These are phyloP conservation scores for Mycetomoellerius zeteki DNA, from an alignment of 1,140 invertebrate genomes.

Conservation along the genomic window DNA sequence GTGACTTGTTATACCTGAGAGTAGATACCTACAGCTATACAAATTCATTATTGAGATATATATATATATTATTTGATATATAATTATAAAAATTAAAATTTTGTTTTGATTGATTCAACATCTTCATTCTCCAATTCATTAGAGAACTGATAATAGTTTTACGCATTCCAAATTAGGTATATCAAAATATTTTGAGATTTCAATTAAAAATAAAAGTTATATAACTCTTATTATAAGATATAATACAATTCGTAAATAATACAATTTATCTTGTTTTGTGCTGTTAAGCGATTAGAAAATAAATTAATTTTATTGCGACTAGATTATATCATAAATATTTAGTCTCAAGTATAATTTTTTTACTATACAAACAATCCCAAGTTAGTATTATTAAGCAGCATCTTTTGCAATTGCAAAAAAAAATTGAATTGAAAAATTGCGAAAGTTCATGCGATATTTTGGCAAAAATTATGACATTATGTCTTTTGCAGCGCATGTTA, in stretches of 20 bases:
- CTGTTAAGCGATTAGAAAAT: background rate
- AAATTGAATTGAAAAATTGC: background rate
- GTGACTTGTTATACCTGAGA: background rate
- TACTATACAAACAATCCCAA: background rate
- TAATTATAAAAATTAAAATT: background rate
- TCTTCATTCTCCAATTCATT: too few relatives aligned
- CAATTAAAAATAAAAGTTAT: background rate
- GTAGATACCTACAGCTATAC: background rate
- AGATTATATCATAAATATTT: background rate
- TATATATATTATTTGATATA: background rate
- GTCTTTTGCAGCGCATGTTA: background rate
- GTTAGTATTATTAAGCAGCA: conserved; percentile 18
- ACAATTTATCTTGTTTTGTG: background rate
- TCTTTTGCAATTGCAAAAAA: conserved; percentile 19
- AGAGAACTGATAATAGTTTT: background rate
- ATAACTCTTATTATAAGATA: background rate
- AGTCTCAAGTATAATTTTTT: background rate
- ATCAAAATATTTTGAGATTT: background rate
- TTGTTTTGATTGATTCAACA: background rate
- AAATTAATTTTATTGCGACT: background rate
- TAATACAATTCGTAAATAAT: too few relatives aligned
- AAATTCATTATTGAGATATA: conserved; percentile 6
- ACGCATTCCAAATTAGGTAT: background rate
- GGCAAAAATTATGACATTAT: background rate
- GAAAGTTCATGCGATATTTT: conserved; percentile 39